phyloP scores from a whole-genome alignment of 2,797 vertebrate species.

The Takifugu ocellatus region DNA sequence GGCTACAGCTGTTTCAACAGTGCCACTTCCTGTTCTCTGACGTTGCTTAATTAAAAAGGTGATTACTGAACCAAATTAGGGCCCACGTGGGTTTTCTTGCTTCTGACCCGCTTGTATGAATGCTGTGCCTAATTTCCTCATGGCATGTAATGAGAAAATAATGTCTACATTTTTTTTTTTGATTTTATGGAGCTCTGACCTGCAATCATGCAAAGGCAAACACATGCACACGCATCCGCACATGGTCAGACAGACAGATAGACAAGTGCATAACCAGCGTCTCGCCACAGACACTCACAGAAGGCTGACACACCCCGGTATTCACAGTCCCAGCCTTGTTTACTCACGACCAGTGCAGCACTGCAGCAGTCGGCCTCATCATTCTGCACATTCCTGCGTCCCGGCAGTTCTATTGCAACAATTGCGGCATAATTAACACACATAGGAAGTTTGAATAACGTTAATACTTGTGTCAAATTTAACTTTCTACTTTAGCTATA shows the following conservation, averaged over 20 bases:
- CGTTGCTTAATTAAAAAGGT: too few species aligned
- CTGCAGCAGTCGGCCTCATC: conserved; percentile 56
- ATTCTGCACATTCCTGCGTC: conserved; percentile 63
- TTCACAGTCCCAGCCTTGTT: conserved; percentile 59
- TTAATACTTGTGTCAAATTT: background rate
- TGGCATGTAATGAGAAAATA: too few species aligned
- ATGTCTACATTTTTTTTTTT: background rate
- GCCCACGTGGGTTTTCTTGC: too few species aligned
- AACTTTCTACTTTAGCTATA: background rate
- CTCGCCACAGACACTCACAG: conserved; percentile 60
- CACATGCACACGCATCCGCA: conserved; percentile 39
- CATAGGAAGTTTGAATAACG: conserved; percentile 2
- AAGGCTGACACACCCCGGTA: conserved; percentile 55
- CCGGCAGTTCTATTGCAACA: conserved; percentile 28
- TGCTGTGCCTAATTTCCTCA: too few species aligned
- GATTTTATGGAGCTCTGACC: background rate
- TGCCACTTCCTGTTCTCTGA: too few species aligned
- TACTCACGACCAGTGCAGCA: conserved; percentile 62
- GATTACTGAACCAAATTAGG: too few species aligned
- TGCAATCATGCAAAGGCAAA: conserved; percentile 12
- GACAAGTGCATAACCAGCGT: conserved; percentile 65
- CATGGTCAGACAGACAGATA: conserved; percentile 69
- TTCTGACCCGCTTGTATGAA: too few species aligned
- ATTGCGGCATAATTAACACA: conserved; percentile 9
- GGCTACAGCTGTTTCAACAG: too few species aligned